phyloP scores from a whole-genome alignment of 2,888 invertebrate species.

The Drosophila demipolita region DNA sequence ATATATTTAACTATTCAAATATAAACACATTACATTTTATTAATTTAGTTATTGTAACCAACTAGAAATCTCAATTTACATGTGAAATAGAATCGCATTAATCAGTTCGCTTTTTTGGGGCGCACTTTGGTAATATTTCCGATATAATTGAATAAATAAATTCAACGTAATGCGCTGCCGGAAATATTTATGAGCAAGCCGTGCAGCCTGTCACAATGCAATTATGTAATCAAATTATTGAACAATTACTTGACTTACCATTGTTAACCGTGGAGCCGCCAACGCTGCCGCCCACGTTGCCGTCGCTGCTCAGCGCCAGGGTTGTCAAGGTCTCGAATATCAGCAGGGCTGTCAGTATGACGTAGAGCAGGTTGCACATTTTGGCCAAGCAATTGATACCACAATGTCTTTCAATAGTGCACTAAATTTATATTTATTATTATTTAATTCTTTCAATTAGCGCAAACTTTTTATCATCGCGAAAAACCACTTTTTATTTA shows the following conservation, averaged over 20 bases:
- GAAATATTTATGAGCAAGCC: slow-evolving; percentile 21
- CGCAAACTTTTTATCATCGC: slow-evolving; percentile 30
- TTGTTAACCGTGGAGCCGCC: slow-evolving; percentile 77
- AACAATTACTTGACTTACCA: slow-evolving; percentile 71
- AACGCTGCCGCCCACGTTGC: slow-evolving; percentile 49
- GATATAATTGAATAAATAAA: slow-evolving; percentile 54
- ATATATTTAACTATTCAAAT: slow-evolving; percentile 10
- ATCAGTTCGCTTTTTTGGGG: not conserved
- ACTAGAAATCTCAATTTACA: slow-evolving; percentile 29
- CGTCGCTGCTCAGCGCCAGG: slow-evolving; percentile 60
- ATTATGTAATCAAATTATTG: slow-evolving; percentile 12
- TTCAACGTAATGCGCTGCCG: slow-evolving; percentile 20
- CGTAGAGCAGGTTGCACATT: slow-evolving; percentile 38
- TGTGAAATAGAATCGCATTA: slow-evolving; percentile 30
- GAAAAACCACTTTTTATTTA: slow-evolving; percentile 1
- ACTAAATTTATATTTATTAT: slow-evolving; percentile 12
- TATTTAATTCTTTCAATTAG: slow-evolving; percentile 36
- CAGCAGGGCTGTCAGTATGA: slow-evolving; percentile 26
- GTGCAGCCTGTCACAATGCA: slow-evolving; percentile 5
- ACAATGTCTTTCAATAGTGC: slow-evolving; percentile 14
- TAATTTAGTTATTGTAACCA: slow-evolving; percentile 36
- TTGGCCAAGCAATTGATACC: slow-evolving; percentile 19
- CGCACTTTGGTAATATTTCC: slow-evolving; percentile 17
- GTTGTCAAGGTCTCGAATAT: slow-evolving; percentile 25
- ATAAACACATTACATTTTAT: slow-evolving; percentile 24